Evolutionary conservation across 2,113 vertebrate genomes (phyloP), one percentile per base, ranked within the genome.

Genomic region (Notothenia coriiceps): DNA sequence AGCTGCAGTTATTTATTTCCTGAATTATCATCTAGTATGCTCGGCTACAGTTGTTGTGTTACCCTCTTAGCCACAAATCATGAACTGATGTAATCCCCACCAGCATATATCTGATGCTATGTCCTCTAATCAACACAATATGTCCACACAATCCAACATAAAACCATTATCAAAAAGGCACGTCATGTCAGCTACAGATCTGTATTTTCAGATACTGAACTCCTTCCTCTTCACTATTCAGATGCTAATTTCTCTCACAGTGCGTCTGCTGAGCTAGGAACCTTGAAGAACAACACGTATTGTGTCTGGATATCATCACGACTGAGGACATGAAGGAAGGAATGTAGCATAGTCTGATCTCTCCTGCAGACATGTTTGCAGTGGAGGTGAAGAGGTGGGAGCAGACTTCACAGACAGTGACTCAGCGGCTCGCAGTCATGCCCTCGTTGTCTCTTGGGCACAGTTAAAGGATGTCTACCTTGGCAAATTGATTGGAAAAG

Each of bases 231-330:
- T 77, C 43, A 2, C 13, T 25, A 49, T 54, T 76, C 47, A 78
- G 70, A 71, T 68, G 2, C 40, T 62, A 64, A 63, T 33, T 70
- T 66, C 56, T 33, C 70, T 29, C 67, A 50, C 50, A 29, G 77
- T 77, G 68, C 6, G 55, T 79, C 80, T 79, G 75, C 85, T 79
- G 61, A 77, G 61, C 76, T 78, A 70, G 72, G 82, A 88, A 81
- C 62, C 70, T 66, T 77, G 74, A 70, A 84, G 80, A 91, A 93
- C 88, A 93, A 92, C 85, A 85, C 46, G 70, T 71, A 87, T 91
- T 89, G 88, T 88, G 90, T 93, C 92, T 94, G 91, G 92, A 89
- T 90, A 79, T 74, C 81, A 93, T 95, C 90, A 93, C 64, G 73
- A 88, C 77, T 84, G 84, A 93, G 78, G 88, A 92, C 87, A 94